Conservation (phyloP, 2,113 vertebrate genomes). For the Epinephelus fuscoguttatus region DNA sequence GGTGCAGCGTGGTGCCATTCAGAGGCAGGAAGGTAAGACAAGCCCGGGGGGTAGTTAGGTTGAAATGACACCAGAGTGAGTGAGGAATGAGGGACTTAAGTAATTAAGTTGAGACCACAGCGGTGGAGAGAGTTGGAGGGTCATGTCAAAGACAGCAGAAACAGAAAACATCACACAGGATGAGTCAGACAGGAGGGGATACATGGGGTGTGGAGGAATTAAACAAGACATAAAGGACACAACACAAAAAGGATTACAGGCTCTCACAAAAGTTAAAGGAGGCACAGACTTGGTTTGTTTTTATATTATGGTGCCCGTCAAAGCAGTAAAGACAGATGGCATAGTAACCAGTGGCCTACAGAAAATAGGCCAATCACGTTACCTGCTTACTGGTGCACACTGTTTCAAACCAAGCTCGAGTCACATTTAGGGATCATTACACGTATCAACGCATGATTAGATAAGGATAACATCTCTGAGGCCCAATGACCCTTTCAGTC, state of each 20-base stretch:
- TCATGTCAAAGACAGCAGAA: conserved; percentile 39
- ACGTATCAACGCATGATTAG: conserved; percentile 15
- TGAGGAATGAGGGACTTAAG: conserved; percentile 18
- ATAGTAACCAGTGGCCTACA: conserved; percentile 9
- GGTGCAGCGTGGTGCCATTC: conserved; percentile 15
- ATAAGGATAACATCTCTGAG: conserved; percentile 18
- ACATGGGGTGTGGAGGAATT: conserved; percentile 1
- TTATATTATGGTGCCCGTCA: conserved; percentile 10
- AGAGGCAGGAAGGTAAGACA: conserved; percentile 4
- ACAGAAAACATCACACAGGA: conserved; percentile 21
- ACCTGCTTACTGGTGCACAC: conserved; percentile 30
- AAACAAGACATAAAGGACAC: conserved; percentile 12
- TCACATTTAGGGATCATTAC: conserved; percentile 40
- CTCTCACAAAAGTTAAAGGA: conserved; percentile 7
- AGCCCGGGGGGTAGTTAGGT: conserved; percentile 19
- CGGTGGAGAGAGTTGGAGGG: not conserved
- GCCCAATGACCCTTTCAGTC: conserved; percentile 20
- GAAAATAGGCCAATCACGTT: conserved; percentile 27
- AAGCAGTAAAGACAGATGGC: conserved; percentile 11
- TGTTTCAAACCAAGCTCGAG: conserved; percentile 22
- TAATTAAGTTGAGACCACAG: conserved; percentile 47
- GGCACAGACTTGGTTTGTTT: not conserved
- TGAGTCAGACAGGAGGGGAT: conserved; percentile 11
- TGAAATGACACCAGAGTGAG: conserved; percentile 20
- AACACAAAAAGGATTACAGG: not conserved